Base-by-base conservation (phyloP, 53 echinoderm and acorn worm species). In the Holothuria scabra region DNA sequence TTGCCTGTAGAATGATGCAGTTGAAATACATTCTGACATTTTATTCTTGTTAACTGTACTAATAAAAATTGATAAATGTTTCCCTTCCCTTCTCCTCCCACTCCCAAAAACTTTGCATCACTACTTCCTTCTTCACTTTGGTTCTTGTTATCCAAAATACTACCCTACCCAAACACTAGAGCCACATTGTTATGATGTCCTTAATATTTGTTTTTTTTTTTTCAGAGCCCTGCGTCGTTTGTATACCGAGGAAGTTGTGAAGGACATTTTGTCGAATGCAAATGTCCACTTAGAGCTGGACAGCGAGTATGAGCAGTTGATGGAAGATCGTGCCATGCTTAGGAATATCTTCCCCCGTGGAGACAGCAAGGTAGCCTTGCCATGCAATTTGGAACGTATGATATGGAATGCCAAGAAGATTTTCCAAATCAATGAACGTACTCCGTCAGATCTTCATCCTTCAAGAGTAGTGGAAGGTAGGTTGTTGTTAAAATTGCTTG, bases 331-430 rank as follows among this genome's bases (percentile, higher is more conserved):
- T 26, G 93, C 90, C 31, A 92, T 93, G 41, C 74, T 99, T 62
- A 83, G 99, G 52, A 94, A 94, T 80, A 90, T 99, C 67, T 91
- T 94, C 74, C 99, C 94, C 38, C 90, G 90, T n/a, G 99, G 99
- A 68, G 99, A 99, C 66, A 92, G 94, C 80, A 99, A 95, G 88
- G 99, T 99, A 23, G 99, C 92, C 23, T 85, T 99, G 52, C 99
- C 99, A 21, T 94, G 94, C 61, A 99, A 99, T 76, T 57, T 99
- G 83, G 94, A 99, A 21, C 92, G 99, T 61, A 92, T 99, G 94
- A 99, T 99, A 76, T 99, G 99, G 99, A 99, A 99, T 52, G 99
- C 99, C 2, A 92, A 99, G 88, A 94, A 99, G 88, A 99, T 99
- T 86, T 99, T 99, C 89, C 92, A 92, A 66, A 99, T 99, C 76